These are phyloP conservation scores for Chymomyza costata DNA, from an alignment of 1,140 invertebrate species.

Conservation along the genomic window DNA sequence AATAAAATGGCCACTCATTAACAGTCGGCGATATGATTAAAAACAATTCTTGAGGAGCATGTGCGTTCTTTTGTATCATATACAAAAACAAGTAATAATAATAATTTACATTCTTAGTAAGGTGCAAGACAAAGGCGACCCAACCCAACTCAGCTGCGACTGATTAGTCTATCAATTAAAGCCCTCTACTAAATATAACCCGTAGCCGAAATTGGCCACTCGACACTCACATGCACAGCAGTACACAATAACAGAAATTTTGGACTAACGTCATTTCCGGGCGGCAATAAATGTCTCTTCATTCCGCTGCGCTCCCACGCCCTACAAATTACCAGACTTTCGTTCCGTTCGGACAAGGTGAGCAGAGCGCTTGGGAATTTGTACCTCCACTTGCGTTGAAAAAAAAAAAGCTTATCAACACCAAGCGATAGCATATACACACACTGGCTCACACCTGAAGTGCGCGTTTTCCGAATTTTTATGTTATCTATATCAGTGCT, in stretches of 20 bases:
- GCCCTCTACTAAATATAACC: conserved; percentile 9
- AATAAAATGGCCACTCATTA: no score
- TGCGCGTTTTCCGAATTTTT: not conserved
- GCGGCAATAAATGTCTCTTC: conserved; percentile 31
- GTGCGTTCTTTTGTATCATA: no score
- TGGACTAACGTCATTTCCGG: conserved; percentile 61
- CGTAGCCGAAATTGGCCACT: no score
- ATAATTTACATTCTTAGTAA: no score
- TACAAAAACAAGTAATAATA: no score
- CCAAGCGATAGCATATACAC: conserved; percentile 13
- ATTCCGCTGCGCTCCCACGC: conserved; percentile 2
- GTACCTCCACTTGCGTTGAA: conserved; percentile 30
- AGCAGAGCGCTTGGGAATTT: conserved; percentile 28
- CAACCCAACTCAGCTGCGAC: conserved; percentile 30
- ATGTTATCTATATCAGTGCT: conserved; percentile 41
- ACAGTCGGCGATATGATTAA: no score
- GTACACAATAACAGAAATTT: conserved; percentile 9
- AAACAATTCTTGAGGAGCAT: no score
- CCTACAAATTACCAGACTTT: conserved; percentile 22
- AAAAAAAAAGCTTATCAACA: conserved; percentile 26
- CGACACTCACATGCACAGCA: conserved; percentile 4
- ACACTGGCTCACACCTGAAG: conserved; percentile 3
- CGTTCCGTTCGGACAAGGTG: conserved; percentile 36
- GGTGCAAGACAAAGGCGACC: no score
- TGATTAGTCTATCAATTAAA: conserved; percentile 57